These are phyloP conservation scores for Scyliorhinus canicula DNA, from an alignment of 2,797 vertebrate genomes.

Conservation along the genomic window DNA sequence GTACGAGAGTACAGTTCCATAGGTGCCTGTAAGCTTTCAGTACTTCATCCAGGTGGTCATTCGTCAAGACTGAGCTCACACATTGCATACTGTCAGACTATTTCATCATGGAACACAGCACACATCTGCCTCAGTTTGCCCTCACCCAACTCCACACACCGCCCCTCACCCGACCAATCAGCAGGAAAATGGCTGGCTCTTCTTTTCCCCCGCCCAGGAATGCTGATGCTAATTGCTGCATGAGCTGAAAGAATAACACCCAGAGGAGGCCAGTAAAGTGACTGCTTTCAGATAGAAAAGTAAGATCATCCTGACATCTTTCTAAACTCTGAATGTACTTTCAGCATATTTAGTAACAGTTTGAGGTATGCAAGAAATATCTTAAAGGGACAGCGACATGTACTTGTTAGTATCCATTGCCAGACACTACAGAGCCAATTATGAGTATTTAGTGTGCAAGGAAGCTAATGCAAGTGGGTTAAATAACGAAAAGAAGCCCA, in stretches of 20 bases:
- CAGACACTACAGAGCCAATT: not conserved
- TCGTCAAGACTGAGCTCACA: not conserved
- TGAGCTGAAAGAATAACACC: not conserved
- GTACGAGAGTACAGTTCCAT: not conserved
- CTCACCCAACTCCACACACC: not conserved
- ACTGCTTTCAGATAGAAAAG: not conserved
- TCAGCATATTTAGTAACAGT: not conserved
- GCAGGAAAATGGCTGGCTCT: not conserved
- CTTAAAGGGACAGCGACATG: not conserved
- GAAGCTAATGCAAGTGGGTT: not conserved
- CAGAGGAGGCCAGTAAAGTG: not conserved
- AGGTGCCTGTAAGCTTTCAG: not conserved
- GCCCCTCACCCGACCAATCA: not conserved
- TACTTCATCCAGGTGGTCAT: not conserved
- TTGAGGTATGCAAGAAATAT: not conserved
- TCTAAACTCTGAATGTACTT: not conserved
- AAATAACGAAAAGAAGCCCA: not conserved
- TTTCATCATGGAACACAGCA: not conserved
- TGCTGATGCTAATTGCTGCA: not conserved
- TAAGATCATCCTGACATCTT: not conserved
- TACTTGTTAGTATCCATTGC: slow-evolving; percentile 17
- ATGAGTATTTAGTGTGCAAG: not conserved
- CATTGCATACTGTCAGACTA: not conserved
- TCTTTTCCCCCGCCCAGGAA: not conserved
- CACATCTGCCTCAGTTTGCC: not conserved